Conservation (phyloP, 1,140 invertebrate species). For the Pseudomyrmex pallidus region DNA sequence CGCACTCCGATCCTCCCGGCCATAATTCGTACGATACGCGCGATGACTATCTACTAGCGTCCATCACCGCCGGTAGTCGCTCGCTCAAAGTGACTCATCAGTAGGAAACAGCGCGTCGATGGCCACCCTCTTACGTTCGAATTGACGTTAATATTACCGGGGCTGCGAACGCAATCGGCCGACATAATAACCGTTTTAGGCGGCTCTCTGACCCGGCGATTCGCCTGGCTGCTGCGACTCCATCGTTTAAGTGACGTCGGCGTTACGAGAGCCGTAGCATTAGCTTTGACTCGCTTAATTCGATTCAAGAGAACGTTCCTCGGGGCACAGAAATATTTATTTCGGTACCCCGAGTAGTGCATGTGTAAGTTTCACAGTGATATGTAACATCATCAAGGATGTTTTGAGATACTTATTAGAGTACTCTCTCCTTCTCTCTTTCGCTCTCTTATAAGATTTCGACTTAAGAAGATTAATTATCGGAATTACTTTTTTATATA, state of each 20-base stretch:
- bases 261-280: conserved; percentile 37
- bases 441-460: neutral
- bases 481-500: neutral
- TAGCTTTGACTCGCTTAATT: conserved; percentile 57
- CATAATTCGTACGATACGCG: conserved; percentile 66
- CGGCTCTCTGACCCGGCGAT: conserved; percentile 48
- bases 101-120: conserved; percentile 68
- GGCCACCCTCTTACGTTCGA: conserved; percentile 65
- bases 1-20: conserved; percentile 49
- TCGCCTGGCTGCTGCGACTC: conserved; percentile 55
- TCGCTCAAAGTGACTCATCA: conserved; percentile 71
- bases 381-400: neutral
- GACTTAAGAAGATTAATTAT: neutral
- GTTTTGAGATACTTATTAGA: neutral
- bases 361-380: too few species aligned
- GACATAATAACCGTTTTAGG: conserved; percentile 68
- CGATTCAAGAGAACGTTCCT: conserved; percentile 32
- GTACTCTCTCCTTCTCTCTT: neutral
- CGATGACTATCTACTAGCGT: conserved; percentile 68
- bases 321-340: conserved; percentile 34
- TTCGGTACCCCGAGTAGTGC: neutral
- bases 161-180: conserved; percentile 67
- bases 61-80: conserved; percentile 59
- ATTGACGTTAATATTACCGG: conserved; percentile 67
- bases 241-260: conserved; percentile 52